Conservation (phyloP, 2,113 vertebrate genomes). For the Sapayoa aenigma region DNA sequence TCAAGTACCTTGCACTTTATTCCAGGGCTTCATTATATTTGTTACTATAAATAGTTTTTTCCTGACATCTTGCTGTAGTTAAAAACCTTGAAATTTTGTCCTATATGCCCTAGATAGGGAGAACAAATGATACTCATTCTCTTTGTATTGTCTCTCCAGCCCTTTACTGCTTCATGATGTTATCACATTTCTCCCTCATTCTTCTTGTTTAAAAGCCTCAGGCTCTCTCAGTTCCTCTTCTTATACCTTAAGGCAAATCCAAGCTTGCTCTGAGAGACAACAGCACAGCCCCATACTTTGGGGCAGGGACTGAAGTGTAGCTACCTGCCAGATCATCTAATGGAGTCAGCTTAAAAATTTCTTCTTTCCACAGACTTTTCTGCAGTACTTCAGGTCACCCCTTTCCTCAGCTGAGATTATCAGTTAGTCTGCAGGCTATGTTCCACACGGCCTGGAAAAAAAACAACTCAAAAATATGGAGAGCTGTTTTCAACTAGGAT, state of each 20-base stretch:
- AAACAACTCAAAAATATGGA: not conserved
- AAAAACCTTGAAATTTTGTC: not conserved
- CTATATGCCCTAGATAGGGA: not conserved
- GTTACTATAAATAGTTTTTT: not conserved
- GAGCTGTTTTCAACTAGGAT: not conserved
- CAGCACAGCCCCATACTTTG: not conserved
- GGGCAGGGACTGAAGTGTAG: not conserved
- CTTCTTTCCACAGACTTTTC: not conserved
- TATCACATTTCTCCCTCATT: not conserved
- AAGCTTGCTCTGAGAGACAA: not conserved
- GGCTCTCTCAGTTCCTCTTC: not conserved
- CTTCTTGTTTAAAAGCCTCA: not conserved
- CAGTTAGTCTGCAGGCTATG: not conserved
- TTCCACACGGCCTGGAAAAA: not conserved
- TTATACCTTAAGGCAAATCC: not conserved
- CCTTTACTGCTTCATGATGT: not conserved
- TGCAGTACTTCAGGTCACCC: not conserved
- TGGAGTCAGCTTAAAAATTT: not conserved
- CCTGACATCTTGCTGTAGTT: not conserved
- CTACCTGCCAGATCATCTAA: not conserved
- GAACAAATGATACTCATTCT: not conserved
- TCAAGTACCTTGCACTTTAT: not conserved
- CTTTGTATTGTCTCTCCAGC: not conserved
- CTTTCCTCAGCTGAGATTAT: not conserved
- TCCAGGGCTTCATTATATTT: not conserved